Evolutionary conservation across 92 coral and sea anemone species (phyloP), one percentile per base, ranked within the genome.

Genomic region (Porites lobata): DNA sequence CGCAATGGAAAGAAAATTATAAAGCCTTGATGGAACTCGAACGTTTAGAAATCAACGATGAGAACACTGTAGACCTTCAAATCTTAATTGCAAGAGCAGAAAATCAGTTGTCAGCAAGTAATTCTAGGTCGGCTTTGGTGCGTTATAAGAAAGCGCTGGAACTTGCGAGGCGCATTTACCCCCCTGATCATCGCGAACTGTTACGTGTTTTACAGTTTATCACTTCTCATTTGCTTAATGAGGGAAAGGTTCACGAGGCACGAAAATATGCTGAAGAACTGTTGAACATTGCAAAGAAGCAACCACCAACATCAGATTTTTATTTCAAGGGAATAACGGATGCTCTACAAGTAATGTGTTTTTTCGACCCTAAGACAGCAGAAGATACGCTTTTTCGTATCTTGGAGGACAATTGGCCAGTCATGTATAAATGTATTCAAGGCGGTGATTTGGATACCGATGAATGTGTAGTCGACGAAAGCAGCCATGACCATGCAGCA

Each of bases 31-130:
- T n/a, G n/a, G n/a, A n/a, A n/a, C n/a, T n/a, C 14, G 74, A 69
- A 19, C 7, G 11, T 7, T 69, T 69, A 52, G 8, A 1, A 13
- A 1, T 69, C 5, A 69, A 50, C 19, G 18, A 50, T 2, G 21
- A 5, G 1, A 11, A 11, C 2, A n/a, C 1, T 22, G 72, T 79
- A 1, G 17, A 47, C 11, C 83, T 79, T 0, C 83, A 79, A 11
- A 79, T 21, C 38, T 1, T 19, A 0, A 79, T 79, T 4, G 83
- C 62, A 47, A n/a, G 83, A 79, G 83, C 83, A 1, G 83, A 79
- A 63, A 64, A 50, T 0, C 10, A 8, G 1, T 0, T 53, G 58
- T 53, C 58, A 53, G 58, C 58, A 8, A 53, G 58, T 53, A 53
- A 53, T 4, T 53, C 11, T 53, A 8, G 1, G 58, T 53, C 9